Conservation (phyloP, 2,113 vertebrate species). For the Trichechus manatus region DNA sequence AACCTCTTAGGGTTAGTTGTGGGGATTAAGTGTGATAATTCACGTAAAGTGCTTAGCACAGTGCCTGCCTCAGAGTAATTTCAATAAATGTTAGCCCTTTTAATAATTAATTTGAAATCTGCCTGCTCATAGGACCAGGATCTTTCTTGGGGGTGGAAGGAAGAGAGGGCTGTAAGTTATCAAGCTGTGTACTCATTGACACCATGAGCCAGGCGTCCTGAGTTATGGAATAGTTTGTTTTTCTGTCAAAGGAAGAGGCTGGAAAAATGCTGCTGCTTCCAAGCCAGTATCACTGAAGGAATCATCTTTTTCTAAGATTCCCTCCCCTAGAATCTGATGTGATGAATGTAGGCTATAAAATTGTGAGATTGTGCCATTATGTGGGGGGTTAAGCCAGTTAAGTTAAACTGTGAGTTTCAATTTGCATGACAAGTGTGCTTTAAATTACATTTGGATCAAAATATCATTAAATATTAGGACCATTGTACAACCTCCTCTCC, state of each 20-base stretch:
- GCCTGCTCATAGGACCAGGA: not conserved
- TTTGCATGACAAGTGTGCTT: slow-evolving; percentile 45
- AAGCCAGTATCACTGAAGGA: not conserved
- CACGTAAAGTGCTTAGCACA: not conserved
- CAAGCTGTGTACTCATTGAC: not conserved
- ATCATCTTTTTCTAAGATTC: slow-evolving; percentile 29
- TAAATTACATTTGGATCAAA: slow-evolving; percentile 44
- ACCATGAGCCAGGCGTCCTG: not conserved
- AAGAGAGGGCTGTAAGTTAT: not conserved
- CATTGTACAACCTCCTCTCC: not conserved
- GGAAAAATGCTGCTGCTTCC: not conserved
- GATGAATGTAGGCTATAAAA: not conserved
- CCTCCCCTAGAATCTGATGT: not conserved
- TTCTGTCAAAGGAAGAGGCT: not conserved
- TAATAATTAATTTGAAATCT: not conserved
- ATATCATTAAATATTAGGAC: slow-evolving; percentile 47
- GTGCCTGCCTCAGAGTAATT: not conserved
- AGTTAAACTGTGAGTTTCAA: slow-evolving; percentile 29
- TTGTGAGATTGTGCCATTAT: not conserved
- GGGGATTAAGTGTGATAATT: not conserved
- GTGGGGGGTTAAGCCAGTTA: not conserved
- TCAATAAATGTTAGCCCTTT: not conserved
- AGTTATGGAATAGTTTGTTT: not conserved
- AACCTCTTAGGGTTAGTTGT: not conserved
- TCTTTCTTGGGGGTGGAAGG: not conserved